Evolutionary conservation across 2,797 vertebrate species (phyloP).

Genomic region (Chelon auratus): DNA sequence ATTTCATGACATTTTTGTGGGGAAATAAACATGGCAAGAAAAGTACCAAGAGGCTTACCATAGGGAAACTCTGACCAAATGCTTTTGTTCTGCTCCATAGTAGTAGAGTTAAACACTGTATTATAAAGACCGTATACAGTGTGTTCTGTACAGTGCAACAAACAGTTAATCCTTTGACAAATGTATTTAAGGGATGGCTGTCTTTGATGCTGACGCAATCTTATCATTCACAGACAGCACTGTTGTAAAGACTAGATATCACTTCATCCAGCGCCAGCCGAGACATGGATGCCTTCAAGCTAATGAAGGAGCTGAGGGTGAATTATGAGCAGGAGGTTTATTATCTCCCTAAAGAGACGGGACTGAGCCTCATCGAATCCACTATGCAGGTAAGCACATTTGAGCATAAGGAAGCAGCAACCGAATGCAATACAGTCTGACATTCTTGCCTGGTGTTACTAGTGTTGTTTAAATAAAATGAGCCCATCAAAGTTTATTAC

Average conservation of each 20-base stretch:
- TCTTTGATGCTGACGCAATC: neutral
- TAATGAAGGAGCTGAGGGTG: slow-evolving; percentile 91
- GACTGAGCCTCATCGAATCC: slow-evolving; percentile 90
- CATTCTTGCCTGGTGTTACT: no score
- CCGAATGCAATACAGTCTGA: no score
- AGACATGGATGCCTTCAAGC: slow-evolving; percentile 87
- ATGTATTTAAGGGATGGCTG: no score
- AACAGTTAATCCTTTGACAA: no score
- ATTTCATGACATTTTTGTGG: neutral
- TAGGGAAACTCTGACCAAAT: slow-evolving; percentile 4
- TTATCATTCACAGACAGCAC: slow-evolving; percentile 42
- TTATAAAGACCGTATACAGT: no score
- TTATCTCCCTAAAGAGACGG: slow-evolving; percentile 92
- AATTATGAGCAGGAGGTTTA: slow-evolving; percentile 90
- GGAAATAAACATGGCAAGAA: neutral
- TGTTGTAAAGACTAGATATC: slow-evolving; percentile 35
- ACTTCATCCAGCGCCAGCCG: slow-evolving; percentile 54
- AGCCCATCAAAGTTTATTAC: no score
- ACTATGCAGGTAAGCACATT: slow-evolving; percentile 84
- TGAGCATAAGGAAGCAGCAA: no score
- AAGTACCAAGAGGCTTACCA: neutral
- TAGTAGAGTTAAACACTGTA: no score
- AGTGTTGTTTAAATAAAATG: no score
- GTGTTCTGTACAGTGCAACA: no score
- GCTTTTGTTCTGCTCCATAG: no score